Evolutionary conservation across 1,140 invertebrate species (phyloP).

Genomic region (Pemphigus obesinymphae): DNA sequence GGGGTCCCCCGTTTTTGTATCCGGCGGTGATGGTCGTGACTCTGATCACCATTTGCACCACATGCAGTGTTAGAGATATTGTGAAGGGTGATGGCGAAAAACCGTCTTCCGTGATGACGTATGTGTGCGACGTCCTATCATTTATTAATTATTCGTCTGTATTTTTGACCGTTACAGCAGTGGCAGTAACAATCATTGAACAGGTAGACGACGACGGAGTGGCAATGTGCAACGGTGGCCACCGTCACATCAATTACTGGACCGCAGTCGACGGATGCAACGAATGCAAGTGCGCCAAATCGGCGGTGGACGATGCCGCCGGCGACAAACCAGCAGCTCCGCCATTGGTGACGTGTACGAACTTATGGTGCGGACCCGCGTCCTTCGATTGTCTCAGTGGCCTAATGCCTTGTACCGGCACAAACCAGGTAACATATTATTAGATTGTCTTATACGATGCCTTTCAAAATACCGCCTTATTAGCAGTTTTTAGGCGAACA

Average conservation of each 20-base stretch:
- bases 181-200: not conserved
- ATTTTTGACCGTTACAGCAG: not conserved
- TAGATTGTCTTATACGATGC: too few species aligned
- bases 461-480: too few species aligned
- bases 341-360: slow-evolving; percentile 9
- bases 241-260: not conserved
- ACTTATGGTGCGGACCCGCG: slow-evolving; percentile 17
- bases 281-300: slow-evolving; percentile 8
- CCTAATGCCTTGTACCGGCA: not conserved
- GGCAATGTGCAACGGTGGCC: not conserved
- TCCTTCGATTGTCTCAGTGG: not conserved
- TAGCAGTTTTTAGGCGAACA: too few species aligned
- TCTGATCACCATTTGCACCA: too few species aligned
- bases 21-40: too few species aligned
- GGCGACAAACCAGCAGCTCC: not conserved
- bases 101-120: not conserved
- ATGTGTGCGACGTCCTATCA: not conserved
- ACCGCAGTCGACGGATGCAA: not conserved
- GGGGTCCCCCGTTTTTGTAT: too few species aligned
- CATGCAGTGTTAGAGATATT: too few species aligned
- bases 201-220: not conserved
- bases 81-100: too few species aligned
- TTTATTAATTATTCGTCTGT: not conserved
- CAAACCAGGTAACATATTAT: slow-evolving; percentile 25
- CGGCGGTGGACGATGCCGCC: not conserved